Percentiles rank a stretch among this genome's conserved stretches.
phyloP scores from a whole-genome alignment of 2,113 vertebrate species.

The Perca flavescens region DNA sequence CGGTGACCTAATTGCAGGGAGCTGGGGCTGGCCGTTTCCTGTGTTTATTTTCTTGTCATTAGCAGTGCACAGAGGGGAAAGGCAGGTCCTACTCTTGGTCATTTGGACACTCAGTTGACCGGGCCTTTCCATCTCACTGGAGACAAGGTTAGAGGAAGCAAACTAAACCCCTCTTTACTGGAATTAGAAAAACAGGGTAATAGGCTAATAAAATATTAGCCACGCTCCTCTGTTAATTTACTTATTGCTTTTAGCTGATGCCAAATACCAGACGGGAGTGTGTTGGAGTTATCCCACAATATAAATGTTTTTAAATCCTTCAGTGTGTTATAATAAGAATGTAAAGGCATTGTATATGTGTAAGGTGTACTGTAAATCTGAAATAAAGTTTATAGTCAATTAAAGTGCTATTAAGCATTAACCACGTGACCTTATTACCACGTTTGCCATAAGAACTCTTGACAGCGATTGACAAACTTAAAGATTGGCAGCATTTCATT shows the following conservation, averaged over 20 bases:
- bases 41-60: slow-evolving; percentile 81
- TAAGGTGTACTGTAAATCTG: not conserved
- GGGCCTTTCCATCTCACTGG: slow-evolving; percentile 38
- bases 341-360: not conserved
- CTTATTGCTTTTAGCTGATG: slow-evolving; percentile 12
- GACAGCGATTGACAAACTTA: not conserved
- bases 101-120: slow-evolving; percentile 51
- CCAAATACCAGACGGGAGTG: slow-evolving; percentile 23
- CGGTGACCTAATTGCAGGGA: slow-evolving; percentile 77
- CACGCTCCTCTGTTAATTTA: slow-evolving; percentile 47
- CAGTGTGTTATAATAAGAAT: not conserved
- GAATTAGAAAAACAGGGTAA: slow-evolving; percentile 42
- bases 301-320: slow-evolving; percentile 19
- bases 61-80: slow-evolving; percentile 46
- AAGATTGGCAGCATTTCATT: not conserved
- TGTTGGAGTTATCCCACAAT: slow-evolving; percentile 24
- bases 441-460: not conserved
- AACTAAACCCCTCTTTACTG: slow-evolving; percentile 43
- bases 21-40: slow-evolving; percentile 67
- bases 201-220: slow-evolving; percentile 58
- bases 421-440: not conserved
- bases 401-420: not conserved
- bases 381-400: not conserved
- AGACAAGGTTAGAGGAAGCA: slow-evolving; percentile 47
- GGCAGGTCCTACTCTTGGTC: slow-evolving; percentile 59